phyloP scores from a whole-genome alignment of 2,888 invertebrate genomes.

The Blastobasis adustella region DNA sequence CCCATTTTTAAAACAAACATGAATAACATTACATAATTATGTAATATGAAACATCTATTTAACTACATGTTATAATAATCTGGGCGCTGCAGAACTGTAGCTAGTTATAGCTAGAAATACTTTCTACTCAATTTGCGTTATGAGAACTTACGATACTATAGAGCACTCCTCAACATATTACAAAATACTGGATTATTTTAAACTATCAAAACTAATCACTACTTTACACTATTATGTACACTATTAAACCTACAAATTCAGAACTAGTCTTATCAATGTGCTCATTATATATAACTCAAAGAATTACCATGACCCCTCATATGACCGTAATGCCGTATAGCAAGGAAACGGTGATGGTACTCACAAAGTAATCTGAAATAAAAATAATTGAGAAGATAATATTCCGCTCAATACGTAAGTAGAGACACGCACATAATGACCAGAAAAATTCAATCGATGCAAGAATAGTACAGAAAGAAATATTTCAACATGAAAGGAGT shows the following conservation, averaged over 20 bases:
- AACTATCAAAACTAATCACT: conserved; percentile 51
- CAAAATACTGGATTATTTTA: conserved; percentile 63
- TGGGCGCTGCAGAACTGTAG: no score
- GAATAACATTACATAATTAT: no score
- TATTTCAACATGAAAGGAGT: neutral
- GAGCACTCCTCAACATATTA: conserved; percentile 49
- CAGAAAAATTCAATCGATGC: conserved; percentile 9
- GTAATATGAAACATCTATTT: no score
- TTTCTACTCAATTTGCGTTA: conserved; percentile 48
- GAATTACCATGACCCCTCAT: conserved; percentile 14
- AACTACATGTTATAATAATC: no score
- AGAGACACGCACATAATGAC: conserved; percentile 14
- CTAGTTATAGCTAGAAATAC: no score
- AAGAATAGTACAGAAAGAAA: no score
- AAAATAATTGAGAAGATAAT: conserved; percentile 18
- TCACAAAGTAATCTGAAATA: conserved; percentile 45
- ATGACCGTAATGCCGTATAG: conserved; percentile 1
- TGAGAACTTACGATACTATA: conserved; percentile 45
- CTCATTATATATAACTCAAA: conserved; percentile 54
- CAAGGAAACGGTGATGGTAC: conserved; percentile 16
- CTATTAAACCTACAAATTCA: conserved; percentile 51
- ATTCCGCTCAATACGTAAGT: neutral
- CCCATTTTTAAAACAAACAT: no score
- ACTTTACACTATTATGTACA: conserved; percentile 62
- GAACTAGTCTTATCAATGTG: conserved; percentile 52